These are phyloP conservation scores for Heliangelus exortis DNA, from an alignment of 2,797 vertebrate genomes.

Conservation along the genomic window DNA sequence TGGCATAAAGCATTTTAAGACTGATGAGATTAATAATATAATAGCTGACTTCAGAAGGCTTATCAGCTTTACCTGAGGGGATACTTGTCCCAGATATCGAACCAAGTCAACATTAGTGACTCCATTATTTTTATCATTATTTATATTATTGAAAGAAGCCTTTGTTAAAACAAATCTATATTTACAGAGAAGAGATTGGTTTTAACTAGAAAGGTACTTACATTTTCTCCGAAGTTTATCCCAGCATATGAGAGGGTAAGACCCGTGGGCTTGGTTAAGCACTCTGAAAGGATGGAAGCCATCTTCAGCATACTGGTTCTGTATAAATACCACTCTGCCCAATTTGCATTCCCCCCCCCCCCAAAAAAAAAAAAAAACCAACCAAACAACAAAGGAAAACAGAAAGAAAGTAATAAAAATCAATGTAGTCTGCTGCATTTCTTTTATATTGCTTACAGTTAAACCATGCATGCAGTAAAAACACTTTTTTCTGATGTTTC, in stretches of 20 bases:
- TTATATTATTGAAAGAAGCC: slow-evolving; percentile 32
- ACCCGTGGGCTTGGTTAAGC: background rate
- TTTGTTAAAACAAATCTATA: slow-evolving; percentile 23
- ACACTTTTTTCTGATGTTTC: accelerated
- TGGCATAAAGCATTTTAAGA: slow-evolving; percentile 1
- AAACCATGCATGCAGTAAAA: background rate
- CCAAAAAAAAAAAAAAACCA: no score
- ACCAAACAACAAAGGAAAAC: no score
- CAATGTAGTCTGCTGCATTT: background rate
- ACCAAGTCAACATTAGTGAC: background rate
- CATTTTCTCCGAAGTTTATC: background rate
- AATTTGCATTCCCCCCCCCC: background rate
- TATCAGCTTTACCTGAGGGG: background rate
- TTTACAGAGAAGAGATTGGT: background rate
- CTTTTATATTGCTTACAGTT: background rate
- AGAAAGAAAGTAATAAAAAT: background rate
- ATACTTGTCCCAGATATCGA: slow-evolving; percentile 30
- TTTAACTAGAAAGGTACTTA: background rate
- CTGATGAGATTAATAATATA: slow-evolving; percentile 43
- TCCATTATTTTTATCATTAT: slow-evolving; percentile 50
- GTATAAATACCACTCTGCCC: background rate
- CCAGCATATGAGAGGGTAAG: background rate
- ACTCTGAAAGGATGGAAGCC: background rate
- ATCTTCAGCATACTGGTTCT: background rate
- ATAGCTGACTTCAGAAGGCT: slow-evolving; percentile 22